Percentiles rank a stretch among this genome's conserved stretches.
phyloP scores from a whole-genome alignment of 2,797 vertebrate species.

The Anniella stebbinsi region DNA sequence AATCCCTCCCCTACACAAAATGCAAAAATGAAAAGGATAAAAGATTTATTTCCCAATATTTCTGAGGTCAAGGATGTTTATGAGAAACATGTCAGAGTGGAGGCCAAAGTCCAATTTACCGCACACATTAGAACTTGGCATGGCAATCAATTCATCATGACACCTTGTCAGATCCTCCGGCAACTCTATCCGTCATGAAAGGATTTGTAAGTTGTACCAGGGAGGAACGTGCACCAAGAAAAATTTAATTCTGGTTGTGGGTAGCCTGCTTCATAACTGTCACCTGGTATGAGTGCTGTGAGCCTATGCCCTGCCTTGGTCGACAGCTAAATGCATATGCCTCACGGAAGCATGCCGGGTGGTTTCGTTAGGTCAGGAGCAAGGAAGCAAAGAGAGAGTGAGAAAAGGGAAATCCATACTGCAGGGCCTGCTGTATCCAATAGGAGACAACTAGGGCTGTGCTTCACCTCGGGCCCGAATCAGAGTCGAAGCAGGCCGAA shows the following conservation, averaged over 20 bases:
- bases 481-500: no score
- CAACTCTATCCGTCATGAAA: neutral
- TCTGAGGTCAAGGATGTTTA: slow-evolving; percentile 1
- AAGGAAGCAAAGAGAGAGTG: neutral
- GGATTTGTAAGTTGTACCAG: neutral
- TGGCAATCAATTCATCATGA: neutral
- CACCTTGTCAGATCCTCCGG: neutral
- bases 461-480: no score
- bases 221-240: neutral
- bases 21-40: neutral
- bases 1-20: neutral
- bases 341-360: fast-evolving
- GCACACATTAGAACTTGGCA: neutral
- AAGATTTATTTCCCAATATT: neutral
- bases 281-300: neutral
- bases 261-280: no score
- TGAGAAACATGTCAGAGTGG: neutral
- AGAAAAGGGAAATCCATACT: neutral
- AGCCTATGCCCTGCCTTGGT: no score
- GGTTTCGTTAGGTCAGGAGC: neutral
- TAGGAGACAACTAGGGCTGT: neutral
- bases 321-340: no score
- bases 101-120: neutral
- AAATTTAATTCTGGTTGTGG: neutral
- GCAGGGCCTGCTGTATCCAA: neutral